A percentile compares a stretch with the other conserved stretches of the same genome.
These are phyloP conservation scores for Metacarcinus magister DNA, from an alignment of 2,888 invertebrate species.

Conservation along the genomic window DNA sequence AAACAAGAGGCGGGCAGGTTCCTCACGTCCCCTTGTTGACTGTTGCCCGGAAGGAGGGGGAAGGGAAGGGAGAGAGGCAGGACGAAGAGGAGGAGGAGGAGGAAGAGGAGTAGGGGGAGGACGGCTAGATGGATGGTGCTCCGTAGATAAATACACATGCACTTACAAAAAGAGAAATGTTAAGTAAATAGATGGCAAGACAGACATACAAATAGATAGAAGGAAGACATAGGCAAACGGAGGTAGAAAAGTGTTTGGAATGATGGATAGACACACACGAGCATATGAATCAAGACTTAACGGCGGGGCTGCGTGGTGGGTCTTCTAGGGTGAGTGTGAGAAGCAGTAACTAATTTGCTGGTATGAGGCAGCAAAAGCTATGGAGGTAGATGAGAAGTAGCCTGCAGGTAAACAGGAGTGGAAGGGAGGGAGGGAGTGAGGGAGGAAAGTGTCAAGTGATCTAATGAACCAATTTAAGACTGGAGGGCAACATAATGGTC, in stretches of 20 bases:
- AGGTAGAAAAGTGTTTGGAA: not conserved
- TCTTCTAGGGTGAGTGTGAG: not conserved
- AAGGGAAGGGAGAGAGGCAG: not conserved
- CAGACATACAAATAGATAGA: conserved; percentile 15
- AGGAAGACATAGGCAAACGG: not conserved
- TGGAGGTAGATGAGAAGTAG: not conserved
- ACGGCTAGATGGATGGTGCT: not conserved
- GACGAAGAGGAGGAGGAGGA: conserved; percentile 29
- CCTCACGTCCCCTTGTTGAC: conserved; percentile 34
- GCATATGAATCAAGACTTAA: conserved; percentile 2
- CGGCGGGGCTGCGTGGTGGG: not conserved
- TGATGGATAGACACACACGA: not conserved
- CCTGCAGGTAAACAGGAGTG: not conserved
- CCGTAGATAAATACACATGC: conserved; percentile 26
- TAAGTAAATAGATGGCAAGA: conserved; percentile 15
- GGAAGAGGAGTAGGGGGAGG: conserved; percentile 6
- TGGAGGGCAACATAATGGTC: not conserved
- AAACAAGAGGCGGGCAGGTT: not conserved
- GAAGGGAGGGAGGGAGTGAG: not conserved
- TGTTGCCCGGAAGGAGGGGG: conserved; percentile 6
- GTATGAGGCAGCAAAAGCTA: conserved; percentile 26
- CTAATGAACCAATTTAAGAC: conserved; percentile 31
- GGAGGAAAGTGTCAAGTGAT: not conserved
- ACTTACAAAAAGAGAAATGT: conserved; percentile 26
- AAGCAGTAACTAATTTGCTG: not conserved